These are phyloP conservation scores for Oreochromis grahami DNA, from an alignment of 2,797 vertebrate genomes.

Conservation along the genomic window DNA sequence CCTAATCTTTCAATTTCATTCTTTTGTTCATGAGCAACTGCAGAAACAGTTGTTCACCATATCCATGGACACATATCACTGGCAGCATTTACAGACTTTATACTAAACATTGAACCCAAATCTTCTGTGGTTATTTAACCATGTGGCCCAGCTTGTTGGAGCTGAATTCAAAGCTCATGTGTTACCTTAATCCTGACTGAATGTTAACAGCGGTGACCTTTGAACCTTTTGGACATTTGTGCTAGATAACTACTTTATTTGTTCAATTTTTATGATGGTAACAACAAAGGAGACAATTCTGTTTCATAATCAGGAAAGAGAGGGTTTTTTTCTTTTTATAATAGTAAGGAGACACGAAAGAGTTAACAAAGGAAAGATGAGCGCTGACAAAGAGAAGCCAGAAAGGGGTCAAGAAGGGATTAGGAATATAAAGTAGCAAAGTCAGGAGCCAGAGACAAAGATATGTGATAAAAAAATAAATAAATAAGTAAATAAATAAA, in stretches of 20 bases:
- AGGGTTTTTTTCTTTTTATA: neutral
- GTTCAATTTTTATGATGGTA: neutral
- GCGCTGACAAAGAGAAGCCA: neutral
- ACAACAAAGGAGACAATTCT: neutral
- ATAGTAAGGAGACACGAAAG: neutral
- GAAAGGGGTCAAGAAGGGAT: neutral
- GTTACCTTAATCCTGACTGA: neutral
- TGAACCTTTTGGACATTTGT: neutral
- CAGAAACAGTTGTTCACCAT: neutral
- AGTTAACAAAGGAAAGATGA: neutral
- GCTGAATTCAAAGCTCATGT: neutral
- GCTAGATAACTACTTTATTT: neutral
- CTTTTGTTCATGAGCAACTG: neutral
- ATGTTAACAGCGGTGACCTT: neutral
- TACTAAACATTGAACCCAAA: constrained; percentile 6
- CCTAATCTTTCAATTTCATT: neutral
- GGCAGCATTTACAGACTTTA: neutral
- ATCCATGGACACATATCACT: neutral
- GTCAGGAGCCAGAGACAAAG: neutral
- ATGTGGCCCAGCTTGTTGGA: neutral
- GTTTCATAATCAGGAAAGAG: neutral
- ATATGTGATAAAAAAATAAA: neutral
- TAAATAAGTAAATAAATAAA: neutral
- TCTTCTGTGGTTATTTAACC: neutral
- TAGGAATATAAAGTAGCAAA: neutral